A percentile compares a stretch with the other conserved stretches of the same genome.
Evolutionary conservation across 2,113 vertebrate species (phyloP).

Genomic region (Hypocryptadius cinnamomeus): DNA sequence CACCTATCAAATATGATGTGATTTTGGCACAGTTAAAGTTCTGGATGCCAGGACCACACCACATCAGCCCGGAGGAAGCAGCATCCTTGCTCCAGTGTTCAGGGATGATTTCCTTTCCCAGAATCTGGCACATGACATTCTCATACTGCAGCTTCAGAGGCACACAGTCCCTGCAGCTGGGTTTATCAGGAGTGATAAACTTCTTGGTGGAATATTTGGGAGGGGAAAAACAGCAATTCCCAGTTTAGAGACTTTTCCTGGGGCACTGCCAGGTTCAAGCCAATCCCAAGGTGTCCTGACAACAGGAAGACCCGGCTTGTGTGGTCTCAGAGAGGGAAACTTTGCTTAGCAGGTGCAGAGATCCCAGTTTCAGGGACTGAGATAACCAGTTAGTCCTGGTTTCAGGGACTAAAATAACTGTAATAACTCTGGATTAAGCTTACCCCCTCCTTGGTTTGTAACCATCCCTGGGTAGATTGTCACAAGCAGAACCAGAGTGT

Average conservation of each 20-base stretch:
- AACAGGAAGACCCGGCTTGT: rapidly evolving
- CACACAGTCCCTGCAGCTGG: neutral
- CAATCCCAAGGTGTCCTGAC: neutral
- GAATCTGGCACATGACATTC: rapidly evolving
- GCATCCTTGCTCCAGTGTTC: rapidly evolving
- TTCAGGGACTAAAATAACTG: neutral
- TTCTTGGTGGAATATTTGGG: no score
- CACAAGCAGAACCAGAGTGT: neutral
- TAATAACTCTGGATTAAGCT: neutral
- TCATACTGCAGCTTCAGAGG: neutral
- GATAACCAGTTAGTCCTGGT: neutral
- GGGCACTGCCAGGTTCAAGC: neutral
- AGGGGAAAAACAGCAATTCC: neutral
- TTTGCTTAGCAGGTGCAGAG: neutral
- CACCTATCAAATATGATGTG: neutral
- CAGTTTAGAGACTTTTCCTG: neutral
- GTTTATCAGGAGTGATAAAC: neutral
- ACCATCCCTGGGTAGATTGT: neutral
- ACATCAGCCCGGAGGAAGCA: neutral
- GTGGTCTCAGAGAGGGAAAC: neutral
- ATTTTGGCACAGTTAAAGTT: neutral
- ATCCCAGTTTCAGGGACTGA: neutral
- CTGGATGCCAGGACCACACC: neutral
- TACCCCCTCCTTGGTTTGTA: neutral
- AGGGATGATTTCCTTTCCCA: neutral